phyloP scores from a whole-genome alignment of 2,888 invertebrate genomes.

The Halocaridina rubra region DNA sequence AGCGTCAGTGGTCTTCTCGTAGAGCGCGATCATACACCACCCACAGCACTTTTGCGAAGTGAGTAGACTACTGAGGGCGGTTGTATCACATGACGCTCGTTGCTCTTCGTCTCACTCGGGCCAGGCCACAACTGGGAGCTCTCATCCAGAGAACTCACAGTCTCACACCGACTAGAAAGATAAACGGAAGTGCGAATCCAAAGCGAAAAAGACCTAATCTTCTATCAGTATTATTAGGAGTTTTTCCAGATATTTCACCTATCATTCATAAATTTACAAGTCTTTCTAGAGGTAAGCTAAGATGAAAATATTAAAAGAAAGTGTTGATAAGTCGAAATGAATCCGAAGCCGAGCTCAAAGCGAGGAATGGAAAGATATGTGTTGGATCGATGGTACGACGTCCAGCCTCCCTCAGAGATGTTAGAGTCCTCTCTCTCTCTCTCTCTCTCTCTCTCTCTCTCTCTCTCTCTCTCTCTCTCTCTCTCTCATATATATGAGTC shows the following conservation, averaged over 20 bases:
- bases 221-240: too few relatives aligned
- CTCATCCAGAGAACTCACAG: too few relatives aligned
- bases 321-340: neutral
- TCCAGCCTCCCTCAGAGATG: slow-evolving; percentile 1
- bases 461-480: neutral
- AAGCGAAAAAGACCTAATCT: too few relatives aligned
- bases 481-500: too few relatives aligned
- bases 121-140: slow-evolving; percentile 31
- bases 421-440: neutral
- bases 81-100: neutral
- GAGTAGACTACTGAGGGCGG: neutral
- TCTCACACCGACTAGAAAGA: slow-evolving; percentile 32
- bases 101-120: slow-evolving; percentile 14
- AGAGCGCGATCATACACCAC: too few relatives aligned
- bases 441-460: neutral
- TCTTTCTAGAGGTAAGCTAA: too few relatives aligned
- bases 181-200: too few relatives aligned
- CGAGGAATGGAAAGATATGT: neutral
- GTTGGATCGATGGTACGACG: slow-evolving; percentile 11
- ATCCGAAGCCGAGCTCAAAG: neutral
- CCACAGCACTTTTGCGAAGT: neutral
- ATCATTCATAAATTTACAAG: too few relatives aligned
- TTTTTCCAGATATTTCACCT: too few relatives aligned
- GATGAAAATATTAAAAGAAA: too few relatives aligned
- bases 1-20: too few relatives aligned